Percentiles rank a stretch among this genome's conserved stretches.
phyloP scores from a whole-genome alignment of 2,797 vertebrate species.

The Potorous gilbertii region DNA sequence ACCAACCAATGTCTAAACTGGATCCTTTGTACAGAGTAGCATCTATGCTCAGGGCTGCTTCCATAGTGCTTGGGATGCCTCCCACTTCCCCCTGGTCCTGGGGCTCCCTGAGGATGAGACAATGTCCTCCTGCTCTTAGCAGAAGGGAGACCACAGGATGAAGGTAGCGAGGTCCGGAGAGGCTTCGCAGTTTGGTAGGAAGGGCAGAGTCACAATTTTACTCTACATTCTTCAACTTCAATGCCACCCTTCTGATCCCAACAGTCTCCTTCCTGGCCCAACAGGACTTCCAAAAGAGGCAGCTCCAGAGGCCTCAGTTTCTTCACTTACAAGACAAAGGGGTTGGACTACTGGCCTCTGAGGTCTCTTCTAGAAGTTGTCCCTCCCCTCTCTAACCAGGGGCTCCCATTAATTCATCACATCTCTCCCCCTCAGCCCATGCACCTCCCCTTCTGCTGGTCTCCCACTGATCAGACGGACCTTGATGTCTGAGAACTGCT shows the following conservation, averaged over 20 bases:
- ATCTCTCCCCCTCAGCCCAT: not conserved
- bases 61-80: not conserved
- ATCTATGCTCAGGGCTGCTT: not conserved
- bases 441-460: not conserved
- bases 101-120: not conserved
- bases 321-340: not conserved
- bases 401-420: not conserved
- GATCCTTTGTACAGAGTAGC: not conserved
- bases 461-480: constrained; percentile 79
- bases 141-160: not conserved
- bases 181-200: not conserved
- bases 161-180: not conserved
- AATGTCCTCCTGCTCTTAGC: not conserved
- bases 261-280: not conserved
- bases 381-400: not conserved
- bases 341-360: not conserved
- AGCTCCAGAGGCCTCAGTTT: not conserved
- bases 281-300: not conserved
- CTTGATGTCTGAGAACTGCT: constrained; percentile 92
- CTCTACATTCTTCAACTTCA: not conserved
- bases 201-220: not conserved
- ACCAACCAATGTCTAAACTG: not conserved
- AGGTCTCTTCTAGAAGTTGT: not conserved
- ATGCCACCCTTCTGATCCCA: no score
- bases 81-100: not conserved